Evolutionary conservation across 2,113 vertebrate species (phyloP).

Genomic region (Hipposideros armiger): DNA sequence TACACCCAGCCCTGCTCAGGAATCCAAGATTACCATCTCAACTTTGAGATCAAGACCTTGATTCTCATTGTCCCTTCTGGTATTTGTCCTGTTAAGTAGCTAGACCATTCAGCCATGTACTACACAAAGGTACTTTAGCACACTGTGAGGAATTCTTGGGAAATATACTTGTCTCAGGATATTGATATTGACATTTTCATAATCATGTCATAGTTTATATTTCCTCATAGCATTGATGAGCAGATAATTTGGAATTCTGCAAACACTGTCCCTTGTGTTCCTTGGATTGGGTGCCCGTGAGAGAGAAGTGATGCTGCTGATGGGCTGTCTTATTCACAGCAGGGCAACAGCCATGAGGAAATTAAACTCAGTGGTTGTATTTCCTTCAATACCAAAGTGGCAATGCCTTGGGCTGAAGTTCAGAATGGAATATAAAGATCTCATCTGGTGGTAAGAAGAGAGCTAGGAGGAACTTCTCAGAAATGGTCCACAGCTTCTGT

Average conservation of each 20-base stretch:
- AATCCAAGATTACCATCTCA: not conserved
- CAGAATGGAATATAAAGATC: not conserved
- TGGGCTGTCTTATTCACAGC: not conserved
- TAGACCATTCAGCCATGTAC: not conserved
- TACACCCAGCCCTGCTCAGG: not conserved
- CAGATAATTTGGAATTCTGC: not conserved
- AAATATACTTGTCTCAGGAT: not conserved
- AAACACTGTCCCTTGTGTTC: not conserved
- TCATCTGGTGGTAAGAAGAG: not conserved
- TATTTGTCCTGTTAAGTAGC: not conserved
- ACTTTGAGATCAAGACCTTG: not conserved
- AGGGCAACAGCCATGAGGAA: not conserved
- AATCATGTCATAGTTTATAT: not conserved
- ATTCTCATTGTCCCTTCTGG: not conserved
- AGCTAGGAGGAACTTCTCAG: not conserved
- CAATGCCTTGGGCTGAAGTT: not conserved
- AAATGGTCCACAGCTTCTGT: not conserved
- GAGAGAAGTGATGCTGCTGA: not conserved
- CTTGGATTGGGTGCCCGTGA: not conserved
- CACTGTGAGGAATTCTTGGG: not conserved
- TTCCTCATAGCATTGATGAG: not conserved
- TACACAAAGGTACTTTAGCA: not conserved
- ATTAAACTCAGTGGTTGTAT: not conserved
- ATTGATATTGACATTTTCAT: not conserved
- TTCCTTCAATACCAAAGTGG: not conserved